Conservation (phyloP, 2,113 vertebrate genomes). For the Strix aluco region DNA sequence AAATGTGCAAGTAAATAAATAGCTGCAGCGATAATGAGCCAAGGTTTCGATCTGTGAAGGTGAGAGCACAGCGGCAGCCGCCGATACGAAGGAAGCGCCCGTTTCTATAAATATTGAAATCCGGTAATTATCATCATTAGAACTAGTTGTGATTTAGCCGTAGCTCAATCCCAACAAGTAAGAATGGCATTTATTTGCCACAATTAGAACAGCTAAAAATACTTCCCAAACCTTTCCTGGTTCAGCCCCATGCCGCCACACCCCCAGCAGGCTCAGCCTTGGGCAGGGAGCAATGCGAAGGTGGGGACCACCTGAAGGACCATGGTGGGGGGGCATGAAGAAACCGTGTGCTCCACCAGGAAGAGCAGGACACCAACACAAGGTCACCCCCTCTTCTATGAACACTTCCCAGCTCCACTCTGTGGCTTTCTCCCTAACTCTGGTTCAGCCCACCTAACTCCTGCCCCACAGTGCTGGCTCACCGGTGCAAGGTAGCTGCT, state of each 20-base stretch:
- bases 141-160: conserved; percentile 60
- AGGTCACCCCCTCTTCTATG: not conserved
- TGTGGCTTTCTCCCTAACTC: not conserved
- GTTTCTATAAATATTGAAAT: conserved; percentile 74
- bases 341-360: not conserved
- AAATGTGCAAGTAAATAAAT: conserved; percentile 48
- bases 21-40: conserved; percentile 36
- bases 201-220: conserved; percentile 70
- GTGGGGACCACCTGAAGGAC: not conserved
- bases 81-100: conserved; percentile 58
- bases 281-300: not conserved
- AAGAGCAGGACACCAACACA: not conserved
- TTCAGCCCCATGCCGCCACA: not conserved
- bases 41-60: conserved; percentile 59
- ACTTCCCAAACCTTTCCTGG: conserved; percentile 4
- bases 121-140: conserved; percentile 72
- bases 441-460: not conserved
- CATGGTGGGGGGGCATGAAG: accelerated
- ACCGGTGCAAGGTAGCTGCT: not conserved
- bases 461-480: not conserved
- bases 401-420: not conserved
- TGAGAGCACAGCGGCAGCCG: conserved; percentile 51
- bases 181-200: conserved; percentile 59
- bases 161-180: conserved; percentile 59
- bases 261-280: not conserved